Base-by-base conservation (phyloP, 2,888 invertebrate genomes). In the Troides aeacus region DNA sequence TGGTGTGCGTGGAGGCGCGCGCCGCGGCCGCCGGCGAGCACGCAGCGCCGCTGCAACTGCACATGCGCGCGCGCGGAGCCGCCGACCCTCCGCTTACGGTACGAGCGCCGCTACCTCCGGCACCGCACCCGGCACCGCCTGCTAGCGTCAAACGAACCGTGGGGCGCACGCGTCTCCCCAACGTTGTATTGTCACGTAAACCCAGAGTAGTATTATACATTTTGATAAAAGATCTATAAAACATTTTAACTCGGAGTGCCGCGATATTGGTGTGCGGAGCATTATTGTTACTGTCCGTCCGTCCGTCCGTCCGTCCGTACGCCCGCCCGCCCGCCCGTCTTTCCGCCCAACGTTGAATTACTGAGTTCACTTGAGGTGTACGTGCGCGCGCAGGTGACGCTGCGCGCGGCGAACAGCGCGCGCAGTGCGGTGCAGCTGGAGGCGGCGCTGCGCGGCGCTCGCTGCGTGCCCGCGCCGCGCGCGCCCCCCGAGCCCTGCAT, bases 1-100 rank as follows among this genome's bases (percentile, higher is more conserved):
- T 91, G 79, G 81, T 91, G 81, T 81, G 79, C 71, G 90, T 91
- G 80, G 89, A 89, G 83, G 89, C 90, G 77, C 77, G 79, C 71
- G 73, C 76, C 70, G 85, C 79, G 74, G 72, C 87, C 71, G 72
- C 86, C 68, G 89, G 89, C 72, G 86, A 84, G 81, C 81, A 79
- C 86, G 81, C 84, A 71, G 75, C 77, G 69, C 89, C 90, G 75
- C 79, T 83, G 80, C 88, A 88, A 75, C 81, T 89, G 81, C 82
- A 84, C 2, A 83, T 89, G 79, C 78, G 83, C 75, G 75, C 83
- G 74, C 83, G 86, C 74, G 90, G 90, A 75, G 72, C 82, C 6
- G 57, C 66, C 1, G 89, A 90, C 81, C 80, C 84, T 67, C 81
- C 84, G 24, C 79, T 81, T 77, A 78, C 81, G 80, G 88, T 86